phyloP scores from a whole-genome alignment of 2,797 vertebrate species.

The Myotis myotis region DNA sequence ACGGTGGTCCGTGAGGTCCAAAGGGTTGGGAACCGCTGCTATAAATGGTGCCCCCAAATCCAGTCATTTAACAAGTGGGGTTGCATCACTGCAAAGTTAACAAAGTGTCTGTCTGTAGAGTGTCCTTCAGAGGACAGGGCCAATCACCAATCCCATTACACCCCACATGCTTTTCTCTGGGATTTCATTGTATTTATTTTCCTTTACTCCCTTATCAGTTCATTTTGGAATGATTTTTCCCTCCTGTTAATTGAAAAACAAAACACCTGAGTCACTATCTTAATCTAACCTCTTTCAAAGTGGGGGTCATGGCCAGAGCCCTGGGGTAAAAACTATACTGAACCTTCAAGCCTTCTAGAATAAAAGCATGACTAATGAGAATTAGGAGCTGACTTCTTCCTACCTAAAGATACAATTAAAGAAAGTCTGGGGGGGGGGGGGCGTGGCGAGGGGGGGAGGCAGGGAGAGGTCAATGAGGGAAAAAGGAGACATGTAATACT shows the following conservation, averaged over 20 bases:
- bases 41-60: not conserved
- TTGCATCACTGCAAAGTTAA: not conserved
- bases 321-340: not conserved
- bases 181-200: not conserved
- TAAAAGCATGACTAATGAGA: not conserved
- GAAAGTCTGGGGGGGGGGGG: not conserved
- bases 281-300: not conserved
- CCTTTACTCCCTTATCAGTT: not conserved
- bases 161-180: not conserved
- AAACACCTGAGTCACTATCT: not conserved
- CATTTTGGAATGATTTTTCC: not conserved
- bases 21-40: too few relatives aligned
- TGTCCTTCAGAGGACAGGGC: not conserved
- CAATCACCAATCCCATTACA: not conserved
- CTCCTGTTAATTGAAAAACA: not conserved
- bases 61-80: not conserved
- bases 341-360: not conserved
- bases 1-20: too few relatives aligned
- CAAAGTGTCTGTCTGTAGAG: not conserved
- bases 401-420: not conserved
- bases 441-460: rapidly evolving
- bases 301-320: not conserved
- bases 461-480: too few relatives aligned
- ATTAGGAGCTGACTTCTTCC: not conserved
- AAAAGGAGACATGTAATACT: too few relatives aligned